Conservation (phyloP, 2,888 invertebrate species). For the Orthosia incerta region DNA sequence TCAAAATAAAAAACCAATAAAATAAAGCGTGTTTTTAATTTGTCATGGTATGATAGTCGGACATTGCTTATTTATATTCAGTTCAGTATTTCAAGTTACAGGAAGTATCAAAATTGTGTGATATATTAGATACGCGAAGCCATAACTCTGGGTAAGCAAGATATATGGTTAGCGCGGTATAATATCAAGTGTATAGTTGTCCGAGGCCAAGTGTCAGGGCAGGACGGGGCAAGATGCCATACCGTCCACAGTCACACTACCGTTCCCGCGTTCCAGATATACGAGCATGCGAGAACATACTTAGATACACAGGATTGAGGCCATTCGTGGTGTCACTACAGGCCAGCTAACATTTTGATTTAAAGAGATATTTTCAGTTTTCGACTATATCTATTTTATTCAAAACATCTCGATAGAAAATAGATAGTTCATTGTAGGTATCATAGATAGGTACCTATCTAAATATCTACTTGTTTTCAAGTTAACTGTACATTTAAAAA, state of each 20-base stretch:
- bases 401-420: slow-evolving; percentile 8
- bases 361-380: slow-evolving; percentile 45
- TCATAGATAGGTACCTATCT: neutral
- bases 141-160: slow-evolving; percentile 53
- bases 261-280: slow-evolving; percentile 89
- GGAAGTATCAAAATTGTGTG: slow-evolving; percentile 43
- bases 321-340: slow-evolving; percentile 67
- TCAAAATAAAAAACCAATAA: slow-evolving; percentile 28
- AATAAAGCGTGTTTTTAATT: slow-evolving; percentile 40
- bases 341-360: slow-evolving; percentile 38
- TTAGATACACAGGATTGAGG: slow-evolving; percentile 74
- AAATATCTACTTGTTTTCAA: slow-evolving; percentile 6
- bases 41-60: slow-evolving; percentile 19
- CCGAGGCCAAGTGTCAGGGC: slow-evolving; percentile 79
- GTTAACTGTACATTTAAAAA: neutral
- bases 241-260: slow-evolving; percentile 80
- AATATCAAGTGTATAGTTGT: slow-evolving; percentile 74
- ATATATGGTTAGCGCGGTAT: slow-evolving; percentile 56
- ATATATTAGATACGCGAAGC: slow-evolving; percentile 48
- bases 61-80: slow-evolving; percentile 46
- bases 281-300: slow-evolving; percentile 76
- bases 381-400: slow-evolving; percentile 14
- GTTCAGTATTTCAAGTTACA: slow-evolving; percentile 45
- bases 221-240: slow-evolving; percentile 80
- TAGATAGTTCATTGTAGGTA: neutral